Base-by-base conservation (phyloP, 2,797 vertebrate genomes). In the Diplodus sargus region DNA sequence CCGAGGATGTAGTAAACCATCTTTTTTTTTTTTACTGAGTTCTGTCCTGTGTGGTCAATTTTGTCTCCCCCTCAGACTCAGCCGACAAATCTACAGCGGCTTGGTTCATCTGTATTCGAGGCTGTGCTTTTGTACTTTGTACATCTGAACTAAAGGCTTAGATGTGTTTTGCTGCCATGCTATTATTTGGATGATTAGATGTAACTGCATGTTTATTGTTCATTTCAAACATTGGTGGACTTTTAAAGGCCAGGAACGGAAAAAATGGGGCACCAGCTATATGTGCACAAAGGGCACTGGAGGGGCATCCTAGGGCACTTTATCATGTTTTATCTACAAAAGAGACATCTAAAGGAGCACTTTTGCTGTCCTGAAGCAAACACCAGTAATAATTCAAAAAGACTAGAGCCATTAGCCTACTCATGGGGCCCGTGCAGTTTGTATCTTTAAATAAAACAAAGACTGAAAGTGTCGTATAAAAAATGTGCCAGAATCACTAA, bases 371-470 rank as follows among this genome's bases (percentile, higher is more conserved):
- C 18, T 18, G 57, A 58, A 58, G 18, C 13, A 59, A 30, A 57
- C 49, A 20, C 12, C 20, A 20, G 15, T 25, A 57, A 2, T 14
- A 16, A 25, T 67, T 28, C 10, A 73, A 54, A 63, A 30, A 49
- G 34, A 25, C 57, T 2, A 30, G 9, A 49, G 39, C 20, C 14
- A 49, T 25, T 20, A 39, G 3, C 17, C 12, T 23, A 17, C 23
- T 25, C 17, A 28, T 45, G 16, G n/a, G 49, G 53, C 22, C 25
- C 16, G 45, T 28, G 23, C 20, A 58, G 12, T 47, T 15, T 58
- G 20, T 30, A 45, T 70, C 45, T 30, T n/a, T 48, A 6, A 74
- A 65, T 43, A 56, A 30, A 52, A 25, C 16, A 66, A n/a, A 34
- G 8, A 73, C 18, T 22, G n/a, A 18, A n/a, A 22, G 51, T 20